Evolutionary conservation across 2,113 vertebrate genomes (phyloP).

Genomic region (Callipepla californica): DNA sequence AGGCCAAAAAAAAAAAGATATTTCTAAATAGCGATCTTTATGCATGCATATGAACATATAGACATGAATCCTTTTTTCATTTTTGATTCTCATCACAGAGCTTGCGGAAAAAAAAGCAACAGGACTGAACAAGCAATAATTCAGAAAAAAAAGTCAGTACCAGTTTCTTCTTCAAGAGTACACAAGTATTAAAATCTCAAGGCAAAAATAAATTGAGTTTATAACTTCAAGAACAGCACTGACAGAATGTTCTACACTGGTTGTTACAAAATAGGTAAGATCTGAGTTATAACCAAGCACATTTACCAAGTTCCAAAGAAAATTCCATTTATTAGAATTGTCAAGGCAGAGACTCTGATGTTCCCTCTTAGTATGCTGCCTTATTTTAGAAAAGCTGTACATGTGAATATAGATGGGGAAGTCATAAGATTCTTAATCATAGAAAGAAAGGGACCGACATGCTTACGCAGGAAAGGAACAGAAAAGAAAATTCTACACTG

Average conservation of each 20-base stretch:
- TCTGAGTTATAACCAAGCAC: background rate
- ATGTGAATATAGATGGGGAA: rapidly evolving
- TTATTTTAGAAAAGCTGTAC: background rate
- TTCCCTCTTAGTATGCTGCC: background rate
- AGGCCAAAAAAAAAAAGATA: background rate
- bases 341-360: background rate
- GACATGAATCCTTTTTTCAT: background rate
- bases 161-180: background rate
- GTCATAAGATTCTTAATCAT: background rate
- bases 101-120: background rate
- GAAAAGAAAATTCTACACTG: no score
- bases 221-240: background rate
- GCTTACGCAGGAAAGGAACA: background rate
- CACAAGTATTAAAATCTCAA: background rate
- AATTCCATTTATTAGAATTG: background rate
- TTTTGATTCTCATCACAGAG: background rate
- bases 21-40: background rate
- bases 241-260: background rate
- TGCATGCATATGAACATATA: background rate
- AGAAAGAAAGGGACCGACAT: rapidly evolving
- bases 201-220: background rate
- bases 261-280: rapidly evolving
- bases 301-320: background rate
- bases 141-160: background rate
- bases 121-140: background rate